Evolutionary conservation across 2,797 vertebrate species (phyloP), one percentile per base, ranked within the genome.

Genomic region (Argya squamiceps): DNA sequence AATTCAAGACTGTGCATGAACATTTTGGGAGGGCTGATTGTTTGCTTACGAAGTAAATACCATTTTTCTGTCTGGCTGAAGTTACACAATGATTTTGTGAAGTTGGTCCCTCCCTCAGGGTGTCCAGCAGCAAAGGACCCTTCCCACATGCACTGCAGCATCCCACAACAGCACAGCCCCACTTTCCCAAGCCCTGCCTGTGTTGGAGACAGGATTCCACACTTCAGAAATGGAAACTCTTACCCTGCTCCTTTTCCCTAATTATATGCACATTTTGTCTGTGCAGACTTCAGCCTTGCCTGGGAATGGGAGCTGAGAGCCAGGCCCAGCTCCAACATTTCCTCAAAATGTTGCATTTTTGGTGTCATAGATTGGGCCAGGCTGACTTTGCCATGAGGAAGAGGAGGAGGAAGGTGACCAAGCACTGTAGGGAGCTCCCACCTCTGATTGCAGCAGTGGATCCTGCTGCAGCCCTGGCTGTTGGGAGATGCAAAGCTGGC

Each of bases 181-280:
- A 21, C 74, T 85, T 86, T 32, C 75, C 84, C 52, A 41, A 64
- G 79, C 63, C 29, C 37, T 76, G 77, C 34, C 78, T 56, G 24
- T 75, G 81, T 27, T 52, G 26, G 52, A 80, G 75, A 23, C 80
- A 59, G 89, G 62, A 79, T 65, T 89, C 79, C 63, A n/a, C 74
- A 41, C 55, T 52, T 88, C 69, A 95, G 74, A 96, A 88, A 67
- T 89, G 88, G 96, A 94, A 95, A 94, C 49, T 90, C 75, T 93
- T 94, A 84, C 59, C 27, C 70, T 53, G 64, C 70, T 86, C 1
- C 69, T 92, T 76, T 80, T 55, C 74, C 41, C 34, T 91, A 83
- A 93, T 49, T 82, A 67, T 44, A 24, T n/a, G 4, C 89, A 93
- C 59, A 76, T 94, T 93, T 91, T 80, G 60, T 78, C 86, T 49